Conservation (phyloP, 2,888 invertebrate species). For the Drosophila subsilvestris region DNA sequence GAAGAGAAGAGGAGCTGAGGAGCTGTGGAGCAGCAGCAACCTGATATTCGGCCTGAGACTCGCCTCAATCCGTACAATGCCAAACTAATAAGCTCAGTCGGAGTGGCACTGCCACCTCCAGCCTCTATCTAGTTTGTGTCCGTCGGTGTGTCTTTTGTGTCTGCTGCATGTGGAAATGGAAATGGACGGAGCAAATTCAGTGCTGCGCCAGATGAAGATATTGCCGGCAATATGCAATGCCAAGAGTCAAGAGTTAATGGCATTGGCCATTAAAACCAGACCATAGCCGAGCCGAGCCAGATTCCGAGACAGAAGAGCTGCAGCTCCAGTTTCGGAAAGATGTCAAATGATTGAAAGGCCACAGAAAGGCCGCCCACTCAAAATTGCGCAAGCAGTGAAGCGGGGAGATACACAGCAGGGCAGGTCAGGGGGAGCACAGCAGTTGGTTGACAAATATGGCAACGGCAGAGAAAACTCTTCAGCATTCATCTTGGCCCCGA, state of each 20-base stretch:
- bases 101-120: neutral
- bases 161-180: slow-evolving; percentile 20
- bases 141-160: slow-evolving; percentile 30
- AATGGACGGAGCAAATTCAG: slow-evolving; percentile 23
- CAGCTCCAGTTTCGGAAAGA: slow-evolving; percentile 22
- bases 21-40: slow-evolving; percentile 35
- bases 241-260: slow-evolving; percentile 53
- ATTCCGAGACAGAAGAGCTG: neutral
- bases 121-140: slow-evolving; percentile 9
- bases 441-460: slow-evolving; percentile 42
- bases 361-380: slow-evolving; percentile 3
- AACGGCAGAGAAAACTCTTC: slow-evolving; percentile 71
- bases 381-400: slow-evolving; percentile 14
- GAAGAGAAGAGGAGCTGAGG: neutral
- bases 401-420: slow-evolving; percentile 9
- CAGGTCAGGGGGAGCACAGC: slow-evolving; percentile 4
- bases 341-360: slow-evolving; percentile 22
- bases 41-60: slow-evolving; percentile 63
- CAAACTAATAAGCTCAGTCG: slow-evolving; percentile 65
- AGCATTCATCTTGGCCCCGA: slow-evolving; percentile 62
- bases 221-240: slow-evolving; percentile 33
- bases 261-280: slow-evolving; percentile 45
- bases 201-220: slow-evolving; percentile 1
- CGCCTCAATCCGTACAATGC: slow-evolving; percentile 60
- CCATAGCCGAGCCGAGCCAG: slow-evolving; percentile 4